These are phyloP conservation scores for Chaetops frenatus DNA, from an alignment of 2,113 vertebrate genomes.

Conservation along the genomic window DNA sequence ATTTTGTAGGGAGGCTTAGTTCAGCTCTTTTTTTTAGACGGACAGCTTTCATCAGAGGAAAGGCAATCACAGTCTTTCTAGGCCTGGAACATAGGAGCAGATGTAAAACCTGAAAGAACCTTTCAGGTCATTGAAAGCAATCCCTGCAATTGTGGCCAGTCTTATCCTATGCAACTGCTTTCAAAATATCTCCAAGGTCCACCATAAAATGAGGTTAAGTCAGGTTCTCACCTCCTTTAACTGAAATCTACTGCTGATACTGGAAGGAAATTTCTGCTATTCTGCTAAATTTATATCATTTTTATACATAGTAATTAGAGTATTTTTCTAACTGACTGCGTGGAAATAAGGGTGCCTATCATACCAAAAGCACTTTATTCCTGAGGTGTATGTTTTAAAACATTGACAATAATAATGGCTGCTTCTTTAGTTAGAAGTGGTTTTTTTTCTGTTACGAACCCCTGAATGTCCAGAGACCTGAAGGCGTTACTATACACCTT, in stretches of 20 bases:
- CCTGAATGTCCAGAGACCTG: background rate
- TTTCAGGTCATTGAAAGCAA: background rate
- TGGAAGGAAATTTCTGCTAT: background rate
- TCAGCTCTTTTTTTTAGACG: background rate
- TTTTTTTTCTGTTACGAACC: background rate
- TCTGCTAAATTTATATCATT: background rate
- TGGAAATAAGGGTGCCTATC: background rate
- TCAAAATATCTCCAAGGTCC: background rate
- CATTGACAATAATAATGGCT: background rate
- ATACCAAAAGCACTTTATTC: background rate
- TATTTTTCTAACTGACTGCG: background rate
- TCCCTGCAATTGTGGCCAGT: background rate
- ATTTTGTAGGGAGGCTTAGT: background rate
- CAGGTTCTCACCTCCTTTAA: background rate
- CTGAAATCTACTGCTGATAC: background rate
- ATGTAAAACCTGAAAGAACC: background rate
- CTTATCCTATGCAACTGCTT: background rate
- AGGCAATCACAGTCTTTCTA: background rate
- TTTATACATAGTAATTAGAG: background rate
- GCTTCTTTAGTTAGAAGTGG: background rate
- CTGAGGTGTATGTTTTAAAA: background rate
- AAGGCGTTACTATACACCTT: background rate
- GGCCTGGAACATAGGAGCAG: background rate
- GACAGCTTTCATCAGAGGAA: background rate
- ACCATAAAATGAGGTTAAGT: background rate